Percentiles rank a stretch among this genome's conserved stretches.
phyloP scores from a whole-genome alignment of 2,888 invertebrate species.

The Cataglyphis albicans region DNA sequence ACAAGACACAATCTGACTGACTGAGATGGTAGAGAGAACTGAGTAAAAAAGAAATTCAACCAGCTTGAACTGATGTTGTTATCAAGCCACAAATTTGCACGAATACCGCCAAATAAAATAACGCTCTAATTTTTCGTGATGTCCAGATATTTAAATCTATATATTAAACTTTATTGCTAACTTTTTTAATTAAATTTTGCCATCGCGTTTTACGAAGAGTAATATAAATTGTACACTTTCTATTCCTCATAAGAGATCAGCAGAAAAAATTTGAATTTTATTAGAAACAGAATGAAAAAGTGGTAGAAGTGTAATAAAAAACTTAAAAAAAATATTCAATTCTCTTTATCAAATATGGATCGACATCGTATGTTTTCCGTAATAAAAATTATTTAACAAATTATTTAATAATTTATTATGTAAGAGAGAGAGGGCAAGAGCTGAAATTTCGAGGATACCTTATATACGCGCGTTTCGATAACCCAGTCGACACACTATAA shows the following conservation, averaged over 20 bases:
- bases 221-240: neutral
- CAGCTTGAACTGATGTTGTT: neutral
- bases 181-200: conserved; percentile 2
- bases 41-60: conserved; percentile 13
- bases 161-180: neutral
- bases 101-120: neutral
- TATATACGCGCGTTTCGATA: conserved; percentile 31
- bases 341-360: neutral
- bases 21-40: neutral
- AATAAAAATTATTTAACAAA: neutral
- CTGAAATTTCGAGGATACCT: conserved; percentile 18
- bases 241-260: neutral
- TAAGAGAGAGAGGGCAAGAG: neutral
- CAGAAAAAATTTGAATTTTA: neutral
- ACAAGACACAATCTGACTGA: neutral
- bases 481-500: conserved; percentile 42
- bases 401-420: neutral
- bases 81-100: neutral
- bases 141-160: neutral
- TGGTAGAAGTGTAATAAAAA: neutral
- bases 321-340: neutral
- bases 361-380: neutral
- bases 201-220: neutral
- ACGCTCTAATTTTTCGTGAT: neutral
- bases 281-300: neutral